Evolutionary conservation across 2,888 invertebrate genomes (phyloP).

Genomic region (Cheilosia grossa): DNA sequence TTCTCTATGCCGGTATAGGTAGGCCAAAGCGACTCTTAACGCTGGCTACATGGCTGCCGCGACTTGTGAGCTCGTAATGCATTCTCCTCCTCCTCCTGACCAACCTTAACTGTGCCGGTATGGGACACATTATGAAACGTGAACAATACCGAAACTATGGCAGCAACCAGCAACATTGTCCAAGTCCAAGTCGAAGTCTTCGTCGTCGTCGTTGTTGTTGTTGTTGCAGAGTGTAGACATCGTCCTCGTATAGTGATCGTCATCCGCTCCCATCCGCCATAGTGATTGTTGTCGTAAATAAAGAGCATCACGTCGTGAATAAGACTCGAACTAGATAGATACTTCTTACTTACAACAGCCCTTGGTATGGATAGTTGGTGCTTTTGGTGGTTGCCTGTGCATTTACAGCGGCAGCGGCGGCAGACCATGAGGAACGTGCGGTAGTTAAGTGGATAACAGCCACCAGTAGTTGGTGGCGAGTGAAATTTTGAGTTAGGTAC

Average conservation of each 20-base stretch:
- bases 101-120: slow-evolving; percentile 47
- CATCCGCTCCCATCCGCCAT: slow-evolving; percentile 31
- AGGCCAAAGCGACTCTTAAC: slow-evolving; percentile 15
- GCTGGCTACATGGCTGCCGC: slow-evolving; percentile 2
- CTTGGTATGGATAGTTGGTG: slow-evolving; percentile 18
- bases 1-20: slow-evolving; percentile 54
- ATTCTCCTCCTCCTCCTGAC: slow-evolving; percentile 51
- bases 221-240: slow-evolving; percentile 18
- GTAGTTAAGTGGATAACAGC: slow-evolving; percentile 73
- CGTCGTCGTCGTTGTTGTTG: slow-evolving; percentile 10
- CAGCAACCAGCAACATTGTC: slow-evolving; percentile 58
- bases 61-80: slow-evolving; percentile 61
- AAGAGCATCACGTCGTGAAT: slow-evolving; percentile 74
- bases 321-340: slow-evolving; percentile 68
- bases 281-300: slow-evolving; percentile 73
- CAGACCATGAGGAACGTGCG: slow-evolving; percentile 38
- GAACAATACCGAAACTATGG: slow-evolving; percentile 74
- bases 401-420: background rate
- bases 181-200: slow-evolving; percentile 6
- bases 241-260: slow-evolving; percentile 12
- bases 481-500: slow-evolving; percentile 64
- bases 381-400: background rate
- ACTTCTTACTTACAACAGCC: slow-evolving; percentile 64
- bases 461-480: slow-evolving; percentile 68
- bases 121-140: slow-evolving; percentile 72